phyloP scores from a whole-genome alignment of 1,140 invertebrate species.

The Drosophila watanabei region DNA sequence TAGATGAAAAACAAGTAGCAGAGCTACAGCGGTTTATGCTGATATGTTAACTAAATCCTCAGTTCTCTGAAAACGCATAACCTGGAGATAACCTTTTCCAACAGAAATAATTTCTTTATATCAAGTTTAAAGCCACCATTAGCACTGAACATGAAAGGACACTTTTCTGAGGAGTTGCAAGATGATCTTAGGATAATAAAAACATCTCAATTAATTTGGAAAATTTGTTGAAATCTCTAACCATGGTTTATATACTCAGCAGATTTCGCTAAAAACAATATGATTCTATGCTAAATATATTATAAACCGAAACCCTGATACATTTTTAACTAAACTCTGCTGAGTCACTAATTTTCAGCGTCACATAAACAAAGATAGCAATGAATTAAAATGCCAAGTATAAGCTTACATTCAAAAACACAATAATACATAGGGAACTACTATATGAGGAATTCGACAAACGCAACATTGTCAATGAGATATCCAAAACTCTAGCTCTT shows the following conservation, averaged over 20 bases:
- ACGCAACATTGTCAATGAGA: conserved; percentile 60
- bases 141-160: not conserved
- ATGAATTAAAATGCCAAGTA: conserved; percentile 9
- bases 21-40: not conserved
- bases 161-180: not conserved
- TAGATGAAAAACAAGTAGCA: not conserved
- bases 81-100: not conserved
- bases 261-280: not conserved
- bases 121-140: not conserved
- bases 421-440: conserved; percentile 51
- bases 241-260: not conserved
- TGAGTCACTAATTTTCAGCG: not conserved
- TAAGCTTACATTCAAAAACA: conserved; percentile 60
- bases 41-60: not conserved
- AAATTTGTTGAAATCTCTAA: too few species aligned
- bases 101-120: not conserved
- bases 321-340: too few species aligned
- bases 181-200: not conserved
- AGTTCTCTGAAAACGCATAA: not conserved
- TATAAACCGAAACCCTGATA: not conserved
- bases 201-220: not conserved
- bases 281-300: not conserved
- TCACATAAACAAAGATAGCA: not conserved
- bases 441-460: conserved; percentile 53
- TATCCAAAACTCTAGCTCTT: conserved; percentile 15